Evolutionary conservation across 2,888 invertebrate species (phyloP), one percentile per base, ranked within the genome.

Genomic region (Plebejus melissa): DNA sequence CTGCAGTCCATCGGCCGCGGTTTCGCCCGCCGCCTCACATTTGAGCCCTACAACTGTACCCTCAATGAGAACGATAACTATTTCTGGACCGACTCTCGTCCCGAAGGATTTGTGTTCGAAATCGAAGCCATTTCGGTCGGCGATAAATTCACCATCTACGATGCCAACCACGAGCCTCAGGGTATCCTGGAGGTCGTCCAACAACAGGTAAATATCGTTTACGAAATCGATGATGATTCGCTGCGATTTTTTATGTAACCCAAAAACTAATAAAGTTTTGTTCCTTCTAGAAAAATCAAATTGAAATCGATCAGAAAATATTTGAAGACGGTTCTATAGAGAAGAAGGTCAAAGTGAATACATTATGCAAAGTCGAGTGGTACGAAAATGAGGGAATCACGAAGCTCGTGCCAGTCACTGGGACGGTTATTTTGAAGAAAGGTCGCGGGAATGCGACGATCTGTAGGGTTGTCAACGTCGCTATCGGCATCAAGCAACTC

Each of bases 71-170:
- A 96, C 85, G 92, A 94, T 74, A 96, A 96, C 84, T 96, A 95
- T 87, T 97, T 97, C 91, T 97, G 96, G 96, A 96, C 96, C 38
- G 97, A 97, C 89, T 96, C 96, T 57, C 91, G 95, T 78, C 95
- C 95, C 1, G 95, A 95, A 85, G 97, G 97, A 74, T 97, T 95
- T 85, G 95, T 95, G 54, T 96, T 97, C 86, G 96, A 96, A 84
- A 89, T 96, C 77, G 95, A 95, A 83, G 95, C 96, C 0, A 93
- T 96, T 6, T 95, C 95, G 16, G 89, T 94, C 76, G 96, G 96
- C 28, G 96, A 96, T 81, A 95, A 96, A 84, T 96, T 96, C 82
- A 95, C 96, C n/a, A 94, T 96, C 76, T 95, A 95, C 81, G 96
- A 96, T 84, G 94, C 94, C 46, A 95, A 95, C 82, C 94, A 94